Evolutionary conservation across 2,888 invertebrate genomes (phyloP).

Genomic region (Neoascia interrupta): DNA sequence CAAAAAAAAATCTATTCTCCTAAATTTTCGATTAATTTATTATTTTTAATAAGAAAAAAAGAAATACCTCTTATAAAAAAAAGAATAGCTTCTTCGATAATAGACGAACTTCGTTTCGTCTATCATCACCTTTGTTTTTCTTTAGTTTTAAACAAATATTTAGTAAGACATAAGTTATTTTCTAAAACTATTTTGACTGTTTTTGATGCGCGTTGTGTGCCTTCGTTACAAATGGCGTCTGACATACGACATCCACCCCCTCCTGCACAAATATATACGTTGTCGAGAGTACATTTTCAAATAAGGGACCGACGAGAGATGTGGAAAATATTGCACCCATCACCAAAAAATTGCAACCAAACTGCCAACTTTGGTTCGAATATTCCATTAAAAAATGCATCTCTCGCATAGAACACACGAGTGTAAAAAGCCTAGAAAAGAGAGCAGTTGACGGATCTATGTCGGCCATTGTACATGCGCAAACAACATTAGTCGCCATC

Average conservation of each 20-base stretch:
- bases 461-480: constrained; percentile 68
- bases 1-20: constrained; percentile 29
- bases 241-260: constrained; percentile 51
- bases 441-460: constrained; percentile 54
- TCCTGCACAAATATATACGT: constrained; percentile 2
- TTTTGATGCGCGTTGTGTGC: constrained; percentile 66
- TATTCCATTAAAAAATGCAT: constrained; percentile 52
- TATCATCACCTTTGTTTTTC: constrained; percentile 63
- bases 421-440: constrained; percentile 3
- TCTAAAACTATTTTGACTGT: constrained; percentile 65
- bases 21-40: constrained; percentile 44
- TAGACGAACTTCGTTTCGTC: constrained; percentile 49
- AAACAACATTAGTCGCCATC: constrained; percentile 65
- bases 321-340: constrained; percentile 10
- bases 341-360: constrained; percentile 5
- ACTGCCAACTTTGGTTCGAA: constrained; percentile 55
- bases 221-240: constrained; percentile 64
- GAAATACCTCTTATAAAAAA: constrained; percentile 23
- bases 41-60: constrained; percentile 32
- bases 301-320: neutral
- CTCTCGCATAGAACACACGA: constrained; percentile 5
- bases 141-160: constrained; percentile 67
- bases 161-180: constrained; percentile 65
- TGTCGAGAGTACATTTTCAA: constrained; percentile 24
- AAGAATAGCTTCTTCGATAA: constrained; percentile 43